These are phyloP conservation scores for Ciconia nigra DNA, from an alignment of 2,797 vertebrate genomes.

Conservation along the genomic window DNA sequence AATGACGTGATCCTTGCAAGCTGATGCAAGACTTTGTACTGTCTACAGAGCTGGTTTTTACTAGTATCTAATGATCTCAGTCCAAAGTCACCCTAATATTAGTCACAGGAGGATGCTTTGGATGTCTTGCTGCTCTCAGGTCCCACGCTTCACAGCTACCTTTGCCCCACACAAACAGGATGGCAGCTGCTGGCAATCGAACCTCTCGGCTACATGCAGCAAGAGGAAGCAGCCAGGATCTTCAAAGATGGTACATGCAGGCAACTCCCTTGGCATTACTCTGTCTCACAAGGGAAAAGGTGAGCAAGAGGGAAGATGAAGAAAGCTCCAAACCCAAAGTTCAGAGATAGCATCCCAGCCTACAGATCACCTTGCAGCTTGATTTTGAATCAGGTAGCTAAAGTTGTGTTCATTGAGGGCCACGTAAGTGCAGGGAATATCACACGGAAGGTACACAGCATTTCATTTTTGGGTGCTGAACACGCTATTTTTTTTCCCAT, in stretches of 20 bases:
- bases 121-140: background rate
- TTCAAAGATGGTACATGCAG: background rate
- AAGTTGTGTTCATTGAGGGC: rapidly evolving
- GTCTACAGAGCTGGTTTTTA: background rate
- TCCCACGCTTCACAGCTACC: background rate
- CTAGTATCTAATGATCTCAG: background rate
- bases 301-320: background rate
- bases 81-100: background rate
- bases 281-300: background rate
- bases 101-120: background rate
- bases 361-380: background rate
- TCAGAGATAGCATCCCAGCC: background rate
- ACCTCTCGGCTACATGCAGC: rapidly evolving
- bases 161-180: background rate
- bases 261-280: background rate
- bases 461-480: background rate
- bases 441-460: rapidly evolving
- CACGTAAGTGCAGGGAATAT: background rate
- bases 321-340: background rate
- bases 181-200: background rate
- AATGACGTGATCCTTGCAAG: background rate
- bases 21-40: background rate
- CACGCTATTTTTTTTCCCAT: background rate
- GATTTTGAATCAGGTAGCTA: background rate
- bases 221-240: background rate